These are phyloP conservation scores for Sipunculus nudus DNA, from an alignment of 2,888 invertebrate genomes.

Conservation along the genomic window DNA sequence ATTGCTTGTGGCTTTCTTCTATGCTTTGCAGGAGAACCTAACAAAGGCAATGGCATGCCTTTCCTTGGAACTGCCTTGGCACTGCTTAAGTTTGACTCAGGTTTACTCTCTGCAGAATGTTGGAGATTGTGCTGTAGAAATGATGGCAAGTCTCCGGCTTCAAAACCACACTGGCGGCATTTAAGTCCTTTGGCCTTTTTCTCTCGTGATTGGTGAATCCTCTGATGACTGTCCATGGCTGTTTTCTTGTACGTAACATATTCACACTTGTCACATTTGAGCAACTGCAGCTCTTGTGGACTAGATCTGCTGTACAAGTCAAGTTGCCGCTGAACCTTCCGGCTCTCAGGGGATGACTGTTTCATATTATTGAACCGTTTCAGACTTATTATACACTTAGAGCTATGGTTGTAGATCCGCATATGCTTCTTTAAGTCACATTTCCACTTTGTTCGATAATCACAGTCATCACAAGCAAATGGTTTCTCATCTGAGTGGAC, in stretches of 20 bases:
- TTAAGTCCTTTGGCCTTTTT: conserved; percentile 35
- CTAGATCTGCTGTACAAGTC: too few relatives aligned
- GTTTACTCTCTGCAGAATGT: conserved; percentile 34
- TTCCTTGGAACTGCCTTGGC: not conserved
- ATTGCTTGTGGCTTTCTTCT: conserved; percentile 52
- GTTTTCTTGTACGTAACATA: conserved; percentile 50
- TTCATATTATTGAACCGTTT: not conserved
- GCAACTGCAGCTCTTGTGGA: conserved; percentile 37
- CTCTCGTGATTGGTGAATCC: conserved; percentile 43
- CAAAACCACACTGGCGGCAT: conserved; percentile 56
- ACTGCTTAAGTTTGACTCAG: not conserved
- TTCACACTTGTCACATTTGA: conserved; percentile 50
- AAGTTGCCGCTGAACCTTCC: too few relatives aligned
- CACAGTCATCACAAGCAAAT: conserved; percentile 58
- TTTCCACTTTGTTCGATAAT: conserved; percentile 63
- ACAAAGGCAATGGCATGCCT: not conserved
- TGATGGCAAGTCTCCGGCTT: conserved; percentile 51
- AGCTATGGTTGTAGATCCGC: conserved; percentile 54
- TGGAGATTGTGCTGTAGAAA: conserved; percentile 57
- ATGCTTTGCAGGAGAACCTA: conserved; percentile 22
- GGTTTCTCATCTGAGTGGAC: conserved; percentile 64
- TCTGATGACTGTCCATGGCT: conserved; percentile 48
- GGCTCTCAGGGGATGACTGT: not conserved
- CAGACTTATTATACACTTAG: conserved; percentile 4
- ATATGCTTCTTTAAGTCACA: conserved; percentile 64